Percentiles rank a stretch among this genome's conserved stretches.
Conservation (phyloP, 1,140 invertebrate genomes). For the Aleiodes sp. region DNA sequence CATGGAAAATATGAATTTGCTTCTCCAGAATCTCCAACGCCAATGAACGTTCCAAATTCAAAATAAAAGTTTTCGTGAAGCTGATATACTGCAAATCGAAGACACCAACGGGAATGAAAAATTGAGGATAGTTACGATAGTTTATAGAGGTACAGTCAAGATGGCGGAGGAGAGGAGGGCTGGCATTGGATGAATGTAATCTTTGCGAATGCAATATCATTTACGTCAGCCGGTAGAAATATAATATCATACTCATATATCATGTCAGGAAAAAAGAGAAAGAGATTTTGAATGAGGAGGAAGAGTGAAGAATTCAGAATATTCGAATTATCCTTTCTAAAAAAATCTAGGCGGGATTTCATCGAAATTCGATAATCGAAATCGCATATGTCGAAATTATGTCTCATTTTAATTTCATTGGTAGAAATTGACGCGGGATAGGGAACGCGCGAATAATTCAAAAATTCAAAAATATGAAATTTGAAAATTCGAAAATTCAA, state of each 20-base stretch:
- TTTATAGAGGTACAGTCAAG: neutral
- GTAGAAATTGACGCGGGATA: no score
- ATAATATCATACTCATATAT: constrained; percentile 49
- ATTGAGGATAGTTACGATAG: constrained; percentile 1
- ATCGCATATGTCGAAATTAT: no score
- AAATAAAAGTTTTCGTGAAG: constrained; percentile 26
- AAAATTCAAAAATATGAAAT: no score
- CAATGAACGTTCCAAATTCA: constrained; percentile 1
- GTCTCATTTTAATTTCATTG: no score
- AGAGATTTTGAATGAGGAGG: neutral
- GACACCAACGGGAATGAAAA: constrained; percentile 30
- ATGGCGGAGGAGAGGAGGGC: neutral
- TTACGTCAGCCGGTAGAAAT: constrained; percentile 31
- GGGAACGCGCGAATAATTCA: no score
- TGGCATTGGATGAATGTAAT: neutral
- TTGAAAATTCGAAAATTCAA: no score
- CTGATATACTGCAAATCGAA: constrained; percentile 32
- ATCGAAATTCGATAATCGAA: no score
- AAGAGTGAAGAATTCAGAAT: constrained; percentile 30
- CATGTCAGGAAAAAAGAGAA: constrained; percentile 32
- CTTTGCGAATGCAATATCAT: constrained; percentile 33
- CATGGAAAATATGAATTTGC: neutral
- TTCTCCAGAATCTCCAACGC: constrained; percentile 2
- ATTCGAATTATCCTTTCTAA: no score
- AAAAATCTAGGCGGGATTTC: no score